These are phyloP conservation scores for Heterodera schachtii DNA, from an alignment of 1,140 invertebrate genomes.

Conservation along the genomic window DNA sequence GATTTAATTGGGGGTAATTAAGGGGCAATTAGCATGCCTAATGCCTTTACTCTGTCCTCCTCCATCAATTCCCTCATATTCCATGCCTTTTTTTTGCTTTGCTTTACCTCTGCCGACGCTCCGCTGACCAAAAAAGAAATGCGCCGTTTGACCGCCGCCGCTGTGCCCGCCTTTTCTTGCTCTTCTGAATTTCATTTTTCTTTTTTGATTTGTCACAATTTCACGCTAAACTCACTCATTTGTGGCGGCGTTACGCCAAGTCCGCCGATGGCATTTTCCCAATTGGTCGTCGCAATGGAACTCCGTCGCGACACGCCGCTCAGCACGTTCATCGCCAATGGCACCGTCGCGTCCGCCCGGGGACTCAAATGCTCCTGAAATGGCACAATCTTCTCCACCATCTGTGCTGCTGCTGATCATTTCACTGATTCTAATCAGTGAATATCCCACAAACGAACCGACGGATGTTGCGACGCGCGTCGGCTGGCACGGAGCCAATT, in stretches of 20 bases:
- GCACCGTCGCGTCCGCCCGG: not conserved
- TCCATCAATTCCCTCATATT: too few relatives aligned
- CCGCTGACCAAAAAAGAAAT: slow-evolving; percentile 12
- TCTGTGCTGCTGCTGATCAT: too few relatives aligned
- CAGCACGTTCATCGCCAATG: not conserved
- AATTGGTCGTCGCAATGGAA: slow-evolving; percentile 18
- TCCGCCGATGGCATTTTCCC: slow-evolving; percentile 28
- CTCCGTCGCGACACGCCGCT: slow-evolving; percentile 13
- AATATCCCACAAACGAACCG: not conserved
- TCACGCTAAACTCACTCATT: not conserved
- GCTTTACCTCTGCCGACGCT: slow-evolving; percentile 2
- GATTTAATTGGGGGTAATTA: not conserved
- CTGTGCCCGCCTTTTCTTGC: not conserved
- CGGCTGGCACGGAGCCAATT: slow-evolving; percentile 12
- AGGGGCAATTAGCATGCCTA: too few relatives aligned
- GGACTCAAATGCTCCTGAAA: slow-evolving; percentile 10
- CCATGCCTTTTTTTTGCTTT: not conserved
- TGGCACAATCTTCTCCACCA: not conserved
- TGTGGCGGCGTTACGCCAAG: slow-evolving; percentile 20
- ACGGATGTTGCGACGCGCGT: not conserved
- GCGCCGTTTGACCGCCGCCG: not conserved
- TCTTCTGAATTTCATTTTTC: not conserved
- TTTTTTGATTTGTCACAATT: not conserved
- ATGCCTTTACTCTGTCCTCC: too few relatives aligned
- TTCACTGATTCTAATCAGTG: too few relatives aligned